Evolutionary conservation across 2,888 invertebrate genomes (phyloP), one percentile per base, ranked within the genome.

Genomic region (Lepidocyrtoides sp.): DNA sequence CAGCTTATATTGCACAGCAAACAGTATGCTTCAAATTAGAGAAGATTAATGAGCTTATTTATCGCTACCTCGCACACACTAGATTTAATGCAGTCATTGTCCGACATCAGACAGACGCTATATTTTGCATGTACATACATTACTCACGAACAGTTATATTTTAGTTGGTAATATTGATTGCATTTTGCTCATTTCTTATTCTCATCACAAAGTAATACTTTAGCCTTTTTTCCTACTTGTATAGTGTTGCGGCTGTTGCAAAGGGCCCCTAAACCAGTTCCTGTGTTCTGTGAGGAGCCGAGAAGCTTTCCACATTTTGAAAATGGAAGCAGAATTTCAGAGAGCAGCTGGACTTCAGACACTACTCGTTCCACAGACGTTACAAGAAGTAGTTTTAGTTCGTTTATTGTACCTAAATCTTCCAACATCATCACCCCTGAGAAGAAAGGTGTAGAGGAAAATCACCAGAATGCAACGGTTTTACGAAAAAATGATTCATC

Each of bases 341-440:
- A 79, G 14, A 79, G 66, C 66, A 87, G 87, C 23, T 87, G 87
- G 87, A 87, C 87, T 41, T 87, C 87, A 12, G 79, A 48, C 23
- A 51, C 79, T 20, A 87, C 87, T 12, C 26, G 41, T 57, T 48
- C 4, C 10, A 87, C 87, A 5, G 51, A 66, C 44, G n/a, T 87
- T 7, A 79, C 79, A 26, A 8, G 4, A 20, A 87, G 79, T 57
- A 10, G 26, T 44, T 44, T 20, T 0, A 32, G 26, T 44, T 48
- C 48, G n/a, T n/a, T n/a, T n/a, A n/a, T n/a, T n/a, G n/a, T n/a
- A n/a, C n/a, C n/a, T n/a, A n/a, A n/a, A n/a, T 8, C 10, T 48
- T 48, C 14, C 10, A 23, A 12, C 12, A 75, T 23, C 1, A 26
- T 12, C 23, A 75, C 75, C 10, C 0, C 20, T 17, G 29, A 1